These are phyloP conservation scores for Drosophila mimetica DNA, from an alignment of 2,888 invertebrate genomes.

Conservation along the genomic window DNA sequence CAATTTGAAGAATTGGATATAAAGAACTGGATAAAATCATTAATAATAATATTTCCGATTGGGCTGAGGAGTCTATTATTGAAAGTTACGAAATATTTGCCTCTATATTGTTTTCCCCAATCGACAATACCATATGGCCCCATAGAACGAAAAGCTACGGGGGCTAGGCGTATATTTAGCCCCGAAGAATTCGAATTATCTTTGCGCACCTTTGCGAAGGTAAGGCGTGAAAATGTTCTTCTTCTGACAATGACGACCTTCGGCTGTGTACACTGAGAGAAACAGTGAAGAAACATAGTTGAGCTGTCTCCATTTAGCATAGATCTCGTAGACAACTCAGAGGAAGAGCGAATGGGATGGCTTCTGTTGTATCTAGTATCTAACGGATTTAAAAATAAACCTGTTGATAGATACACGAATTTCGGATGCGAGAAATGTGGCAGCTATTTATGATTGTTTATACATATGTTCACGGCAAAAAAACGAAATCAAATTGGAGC, in stretches of 20 bases:
- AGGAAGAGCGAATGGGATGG: constrained; percentile 8
- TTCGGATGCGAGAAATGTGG: constrained; percentile 18
- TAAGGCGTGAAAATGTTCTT: constrained; percentile 35
- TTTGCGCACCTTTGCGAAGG: constrained; percentile 35
- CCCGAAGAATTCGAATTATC: constrained; percentile 1
- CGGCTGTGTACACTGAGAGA: constrained; percentile 7
- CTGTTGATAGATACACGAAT: constrained; percentile 43
- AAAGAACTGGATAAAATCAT: no score
- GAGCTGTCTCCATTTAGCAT: constrained; percentile 15
- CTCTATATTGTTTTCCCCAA: background rate
- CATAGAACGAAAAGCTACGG: background rate
- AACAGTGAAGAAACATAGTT: background rate
- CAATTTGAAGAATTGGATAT: no score
- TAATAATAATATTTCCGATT: no score
- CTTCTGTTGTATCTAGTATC: constrained; percentile 36
- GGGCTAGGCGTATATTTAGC: constrained; percentile 36
- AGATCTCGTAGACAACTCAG: background rate
- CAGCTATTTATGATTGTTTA: constrained; percentile 31
- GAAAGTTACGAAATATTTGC: background rate
- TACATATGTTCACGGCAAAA: constrained; percentile 3
- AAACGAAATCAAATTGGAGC: background rate
- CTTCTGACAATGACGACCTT: constrained; percentile 39
- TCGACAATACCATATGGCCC: constrained; percentile 4
- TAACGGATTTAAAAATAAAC: constrained; percentile 39
- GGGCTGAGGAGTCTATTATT: no score